Percentiles rank a stretch among this genome's conserved stretches.
Evolutionary conservation across 2,797 vertebrate genomes (phyloP).

Genomic region (Xiphophorus birchmanni): DNA sequence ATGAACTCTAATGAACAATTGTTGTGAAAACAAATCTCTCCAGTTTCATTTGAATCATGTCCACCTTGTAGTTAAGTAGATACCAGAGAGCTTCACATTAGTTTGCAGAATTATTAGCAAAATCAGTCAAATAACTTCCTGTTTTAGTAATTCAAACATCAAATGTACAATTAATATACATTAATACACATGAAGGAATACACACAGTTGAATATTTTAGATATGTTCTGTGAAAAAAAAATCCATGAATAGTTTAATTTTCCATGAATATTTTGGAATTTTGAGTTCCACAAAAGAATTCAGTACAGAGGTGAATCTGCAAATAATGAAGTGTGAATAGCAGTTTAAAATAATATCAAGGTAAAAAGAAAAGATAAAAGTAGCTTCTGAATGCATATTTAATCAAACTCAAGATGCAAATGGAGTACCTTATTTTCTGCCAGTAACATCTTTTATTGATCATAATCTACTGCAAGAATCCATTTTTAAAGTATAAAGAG

Average conservation of each 20-base stretch:
- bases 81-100: background rate
- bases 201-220: background rate
- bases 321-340: background rate
- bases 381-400: background rate
- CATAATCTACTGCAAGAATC: background rate
- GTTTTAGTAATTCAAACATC: background rate
- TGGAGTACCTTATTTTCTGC: background rate
- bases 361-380: background rate
- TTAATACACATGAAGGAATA: background rate
- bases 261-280: background rate
- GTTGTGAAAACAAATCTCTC: background rate
- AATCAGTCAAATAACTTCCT: background rate
- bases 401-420: background rate
- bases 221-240: background rate
- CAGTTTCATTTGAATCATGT: background rate
- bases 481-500: background rate
- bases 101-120: background rate
- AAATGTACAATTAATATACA: background rate
- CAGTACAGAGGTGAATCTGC: background rate
- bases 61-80: background rate
- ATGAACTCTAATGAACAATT: background rate
- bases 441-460: background rate
- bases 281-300: background rate
- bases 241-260: background rate
- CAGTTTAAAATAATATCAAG: background rate